A percentile compares a stretch with the other conserved stretches of the same genome.
Evolutionary conservation across 2,797 vertebrate species (phyloP).

Genomic region (Eulemur mongoz): DNA sequence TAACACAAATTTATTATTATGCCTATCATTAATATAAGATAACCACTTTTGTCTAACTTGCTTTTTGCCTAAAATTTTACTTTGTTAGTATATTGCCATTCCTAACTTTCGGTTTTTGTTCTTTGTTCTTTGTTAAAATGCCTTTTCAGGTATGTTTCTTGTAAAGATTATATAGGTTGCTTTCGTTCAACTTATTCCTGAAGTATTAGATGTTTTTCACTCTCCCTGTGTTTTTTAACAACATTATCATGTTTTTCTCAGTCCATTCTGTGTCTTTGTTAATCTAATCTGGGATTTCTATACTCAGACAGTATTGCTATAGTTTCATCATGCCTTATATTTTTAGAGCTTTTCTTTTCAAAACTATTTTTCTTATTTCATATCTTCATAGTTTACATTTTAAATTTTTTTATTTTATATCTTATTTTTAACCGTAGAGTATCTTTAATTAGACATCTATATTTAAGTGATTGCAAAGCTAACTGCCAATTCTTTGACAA

Average conservation of each 20-base stretch:
- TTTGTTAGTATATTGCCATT: neutral
- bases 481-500: neutral
- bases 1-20: neutral
- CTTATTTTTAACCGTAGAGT: neutral
- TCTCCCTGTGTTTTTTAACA: neutral
- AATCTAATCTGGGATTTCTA: neutral
- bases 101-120: neutral
- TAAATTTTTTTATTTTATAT: neutral
- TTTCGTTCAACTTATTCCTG: neutral
- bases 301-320: neutral
- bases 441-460: neutral
- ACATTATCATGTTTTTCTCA: neutral
- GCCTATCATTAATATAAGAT: neutral
- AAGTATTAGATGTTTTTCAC: neutral
- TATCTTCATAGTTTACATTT: neutral
- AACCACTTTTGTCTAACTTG: neutral
- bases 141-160: neutral
- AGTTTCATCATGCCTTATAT: neutral
- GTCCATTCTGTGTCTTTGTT: neutral
- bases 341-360: neutral
- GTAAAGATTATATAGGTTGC: neutral
- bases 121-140: neutral
- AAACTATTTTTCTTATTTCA: neutral
- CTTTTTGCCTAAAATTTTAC: neutral
- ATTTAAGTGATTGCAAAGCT: neutral